Evolutionary conservation across 2,888 invertebrate genomes (phyloP), one percentile per base, ranked within the genome.

Genomic region (Criorhina ranunculi): DNA sequence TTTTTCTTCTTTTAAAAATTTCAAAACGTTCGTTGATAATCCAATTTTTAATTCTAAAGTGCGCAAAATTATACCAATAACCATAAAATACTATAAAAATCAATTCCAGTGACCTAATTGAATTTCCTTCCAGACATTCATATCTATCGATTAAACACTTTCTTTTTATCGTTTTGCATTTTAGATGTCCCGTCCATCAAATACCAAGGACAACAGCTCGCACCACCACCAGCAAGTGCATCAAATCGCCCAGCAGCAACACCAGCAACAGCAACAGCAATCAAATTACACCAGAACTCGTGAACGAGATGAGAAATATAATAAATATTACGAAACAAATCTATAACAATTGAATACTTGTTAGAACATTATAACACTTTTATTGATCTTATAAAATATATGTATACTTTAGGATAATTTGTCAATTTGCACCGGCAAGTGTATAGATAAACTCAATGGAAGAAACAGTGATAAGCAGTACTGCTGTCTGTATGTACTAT

Each of bases 281-380:
- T 57, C 87, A 66, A 85, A 75, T 83, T 87, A 86, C 86, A 88
- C 89, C 89, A 57, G 75, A 60, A 64, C 57, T 40, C 80, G 80
- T 70, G 91, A 90, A 82, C 90, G 90, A 86, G 87, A 87, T 79
- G 90, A 89, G 78, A 89, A 88, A 81, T 91, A 90, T 81, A 90
- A 89, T 87, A 91, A 90, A 88, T 91, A 88, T 77, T 91, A 90
- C 85, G 91, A 91, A 88, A 91, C 91, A 87, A 91, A 91, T 90
- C 90, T 91, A 88, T 91, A 90, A 89, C 88, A 85, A 83, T 73
- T 51, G 40, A 57, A 49, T 24, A 24, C 62, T 64, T 69, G 15
- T 83, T 19, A 51, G 2, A 55, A n/a, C 15, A 17, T n/a, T n/a
- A n/a, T n/a, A n/a, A n/a, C n/a, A n/a, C n/a, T 57, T 67, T 73